These are phyloP conservation scores for Neodiprion pinetum DNA, from an alignment of 1,140 invertebrate genomes.

Conservation along the genomic window DNA sequence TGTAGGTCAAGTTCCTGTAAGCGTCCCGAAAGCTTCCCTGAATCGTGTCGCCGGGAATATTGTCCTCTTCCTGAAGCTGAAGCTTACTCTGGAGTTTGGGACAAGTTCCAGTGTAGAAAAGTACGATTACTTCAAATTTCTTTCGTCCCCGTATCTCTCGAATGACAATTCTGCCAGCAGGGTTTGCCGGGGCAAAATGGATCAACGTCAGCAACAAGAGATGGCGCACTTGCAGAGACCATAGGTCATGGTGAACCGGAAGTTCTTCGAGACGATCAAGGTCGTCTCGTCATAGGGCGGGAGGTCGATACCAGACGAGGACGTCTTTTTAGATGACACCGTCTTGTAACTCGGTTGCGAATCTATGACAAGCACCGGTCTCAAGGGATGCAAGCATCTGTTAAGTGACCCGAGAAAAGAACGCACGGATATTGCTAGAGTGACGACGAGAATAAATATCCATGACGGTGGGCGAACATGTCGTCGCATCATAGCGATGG, in stretches of 20 bases:
- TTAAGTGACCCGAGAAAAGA: constrained; percentile 35
- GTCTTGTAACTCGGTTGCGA: constrained; percentile 38
- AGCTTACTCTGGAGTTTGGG: constrained; percentile 61
- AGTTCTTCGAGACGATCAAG: constrained; percentile 66
- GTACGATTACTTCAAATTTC: constrained; percentile 56
- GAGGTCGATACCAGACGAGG: constrained; percentile 36
- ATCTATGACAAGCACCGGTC: constrained; percentile 31
- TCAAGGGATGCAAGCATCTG: constrained; percentile 43
- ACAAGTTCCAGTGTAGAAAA: constrained; percentile 76
- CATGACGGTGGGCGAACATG: constrained; percentile 44
- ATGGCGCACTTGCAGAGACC: constrained; percentile 57
- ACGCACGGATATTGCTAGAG: constrained; percentile 37
- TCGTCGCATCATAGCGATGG: constrained; percentile 33
- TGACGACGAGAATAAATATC: constrained; percentile 40
- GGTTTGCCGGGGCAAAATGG: constrained; percentile 72
- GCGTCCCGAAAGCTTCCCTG: constrained; percentile 81
- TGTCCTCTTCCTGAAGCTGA: constrained; percentile 68
- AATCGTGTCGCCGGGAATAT: constrained; percentile 72
- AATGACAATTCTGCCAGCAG: constrained; percentile 67
- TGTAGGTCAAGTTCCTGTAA: constrained; percentile 88
- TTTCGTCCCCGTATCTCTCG: constrained; percentile 73
- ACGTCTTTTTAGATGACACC: constrained; percentile 37
- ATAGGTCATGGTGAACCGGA: constrained; percentile 65
- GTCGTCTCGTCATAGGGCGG: constrained; percentile 53
- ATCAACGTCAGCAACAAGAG: constrained; percentile 70